These are phyloP conservation scores for Microplitis deprimator DNA, from an alignment of 2,888 invertebrate genomes.

Conservation along the genomic window DNA sequence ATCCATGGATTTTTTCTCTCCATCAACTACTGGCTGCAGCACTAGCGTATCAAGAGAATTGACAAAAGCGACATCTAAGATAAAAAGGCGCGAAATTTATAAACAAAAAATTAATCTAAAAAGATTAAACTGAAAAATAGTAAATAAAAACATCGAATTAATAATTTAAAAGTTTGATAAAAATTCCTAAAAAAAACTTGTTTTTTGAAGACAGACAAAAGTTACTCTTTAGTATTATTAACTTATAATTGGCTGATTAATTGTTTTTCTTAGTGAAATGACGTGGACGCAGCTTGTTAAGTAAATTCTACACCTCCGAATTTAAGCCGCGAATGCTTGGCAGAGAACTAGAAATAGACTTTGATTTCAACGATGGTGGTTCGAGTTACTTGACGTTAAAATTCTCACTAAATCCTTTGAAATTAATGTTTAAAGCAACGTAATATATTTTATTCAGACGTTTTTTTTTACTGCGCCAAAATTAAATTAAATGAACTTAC, in stretches of 20 bases:
- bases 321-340: slow-evolving; percentile 18
- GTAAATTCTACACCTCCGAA: slow-evolving; percentile 32
- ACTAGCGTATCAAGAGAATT: too few species aligned
- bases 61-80: too few species aligned
- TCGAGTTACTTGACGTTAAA: slow-evolving; percentile 20
- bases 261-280: slow-evolving; percentile 23
- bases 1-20: too few species aligned
- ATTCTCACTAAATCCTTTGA: slow-evolving; percentile 28
- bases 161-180: neutral
- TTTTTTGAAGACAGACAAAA: neutral
- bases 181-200: neutral
- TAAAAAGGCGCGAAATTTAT: too few species aligned
- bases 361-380: slow-evolving; percentile 36
- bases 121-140: too few species aligned
- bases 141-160: too few species aligned
- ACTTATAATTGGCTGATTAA: neutral
- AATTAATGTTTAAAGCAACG: slow-evolving; percentile 40
- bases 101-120: too few species aligned
- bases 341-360: slow-evolving; percentile 32
- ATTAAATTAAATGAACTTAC: slow-evolving; percentile 36
- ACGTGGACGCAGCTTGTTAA: slow-evolving; percentile 47
- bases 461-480: slow-evolving; percentile 26
- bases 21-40: too few species aligned
- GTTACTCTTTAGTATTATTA: neutral
- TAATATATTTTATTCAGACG: slow-evolving; percentile 12